Percentiles rank a stretch among this genome's conserved stretches.
Evolutionary conservation across 2,888 invertebrate species (phyloP).

Genomic region (Metopia argyrocephala): DNA sequence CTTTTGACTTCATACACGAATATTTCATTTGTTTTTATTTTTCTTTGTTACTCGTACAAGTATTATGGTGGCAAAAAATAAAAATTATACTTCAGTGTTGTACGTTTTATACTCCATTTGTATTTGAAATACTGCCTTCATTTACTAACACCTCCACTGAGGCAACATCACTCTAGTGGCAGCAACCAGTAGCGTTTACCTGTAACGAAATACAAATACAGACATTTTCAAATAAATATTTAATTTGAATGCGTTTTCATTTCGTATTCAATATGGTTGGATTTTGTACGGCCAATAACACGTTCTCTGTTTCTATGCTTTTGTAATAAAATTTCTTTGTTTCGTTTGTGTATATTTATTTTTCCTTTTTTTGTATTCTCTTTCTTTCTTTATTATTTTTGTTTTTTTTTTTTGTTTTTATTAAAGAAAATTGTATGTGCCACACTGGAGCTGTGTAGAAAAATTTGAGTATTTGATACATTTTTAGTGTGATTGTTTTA

Average conservation of each 20-base stretch:
- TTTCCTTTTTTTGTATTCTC: no score
- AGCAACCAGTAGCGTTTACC: conserved; percentile 20
- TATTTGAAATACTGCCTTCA: conserved; percentile 47
- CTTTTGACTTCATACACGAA: conserved; percentile 47
- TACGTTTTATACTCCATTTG: conserved; percentile 42
- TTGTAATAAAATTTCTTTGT: conserved; percentile 43
- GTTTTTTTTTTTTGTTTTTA: neutral
- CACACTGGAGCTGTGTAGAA: neutral
- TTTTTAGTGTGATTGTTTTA: no score
- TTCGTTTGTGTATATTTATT: neutral
- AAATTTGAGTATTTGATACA: no score
- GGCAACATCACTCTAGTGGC: conserved; percentile 16
- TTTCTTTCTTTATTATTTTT: neutral
- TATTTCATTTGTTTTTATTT: neutral
- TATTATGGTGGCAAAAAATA: conserved; percentile 48
- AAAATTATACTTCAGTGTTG: conserved; percentile 51
- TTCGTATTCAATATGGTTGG: conserved; percentile 67
- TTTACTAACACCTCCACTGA: neutral
- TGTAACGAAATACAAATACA: conserved; percentile 70
- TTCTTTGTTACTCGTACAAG: neutral
- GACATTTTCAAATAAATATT: conserved; percentile 75
- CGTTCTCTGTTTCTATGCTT: conserved; percentile 34
- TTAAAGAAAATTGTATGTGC: neutral
- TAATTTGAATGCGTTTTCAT: conserved; percentile 76
- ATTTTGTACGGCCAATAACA: conserved; percentile 46